phyloP scores from a whole-genome alignment of 1,140 invertebrate genomes.

The Chlorops oryzae region DNA sequence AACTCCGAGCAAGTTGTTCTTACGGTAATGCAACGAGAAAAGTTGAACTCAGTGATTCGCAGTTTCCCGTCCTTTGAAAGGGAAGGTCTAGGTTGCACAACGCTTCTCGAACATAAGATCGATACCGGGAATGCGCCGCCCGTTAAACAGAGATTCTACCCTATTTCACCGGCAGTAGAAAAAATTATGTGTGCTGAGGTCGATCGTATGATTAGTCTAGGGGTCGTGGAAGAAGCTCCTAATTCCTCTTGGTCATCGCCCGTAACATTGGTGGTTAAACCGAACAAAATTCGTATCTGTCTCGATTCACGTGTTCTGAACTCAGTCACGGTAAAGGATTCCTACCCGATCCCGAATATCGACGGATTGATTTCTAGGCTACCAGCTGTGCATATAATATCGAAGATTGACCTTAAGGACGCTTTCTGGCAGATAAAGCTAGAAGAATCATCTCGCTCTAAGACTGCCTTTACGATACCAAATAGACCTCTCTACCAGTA shows the following conservation, averaged over 20 bases:
- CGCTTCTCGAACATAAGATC: background rate
- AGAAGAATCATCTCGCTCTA: no score
- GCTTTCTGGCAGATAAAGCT: no score
- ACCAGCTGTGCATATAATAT: slow-evolving; percentile 22
- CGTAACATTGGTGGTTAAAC: slow-evolving; percentile 7
- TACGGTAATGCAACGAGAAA: no score
- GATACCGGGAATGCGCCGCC: background rate
- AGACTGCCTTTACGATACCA: no score
- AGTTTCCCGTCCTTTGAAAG: no score
- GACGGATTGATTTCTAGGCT: slow-evolving; percentile 37
- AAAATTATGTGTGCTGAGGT: background rate
- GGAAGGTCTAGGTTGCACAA: background rate
- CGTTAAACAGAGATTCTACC: background rate
- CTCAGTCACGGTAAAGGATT: slow-evolving; percentile 36
- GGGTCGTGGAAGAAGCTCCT: background rate
- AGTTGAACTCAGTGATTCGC: no score
- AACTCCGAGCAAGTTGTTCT: no score
- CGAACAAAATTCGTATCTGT: no score
- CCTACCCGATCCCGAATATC: slow-evolving; percentile 22
- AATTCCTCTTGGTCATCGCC: background rate
- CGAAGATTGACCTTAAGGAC: slow-evolving; percentile 21
- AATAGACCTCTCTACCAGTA: slow-evolving; percentile 43
- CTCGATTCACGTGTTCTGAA: slow-evolving; percentile 43
- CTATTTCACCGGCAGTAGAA: background rate
- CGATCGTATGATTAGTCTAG: background rate